phyloP scores from a whole-genome alignment of 2,888 invertebrate genomes.

The Chydorus sphaericus region DNA sequence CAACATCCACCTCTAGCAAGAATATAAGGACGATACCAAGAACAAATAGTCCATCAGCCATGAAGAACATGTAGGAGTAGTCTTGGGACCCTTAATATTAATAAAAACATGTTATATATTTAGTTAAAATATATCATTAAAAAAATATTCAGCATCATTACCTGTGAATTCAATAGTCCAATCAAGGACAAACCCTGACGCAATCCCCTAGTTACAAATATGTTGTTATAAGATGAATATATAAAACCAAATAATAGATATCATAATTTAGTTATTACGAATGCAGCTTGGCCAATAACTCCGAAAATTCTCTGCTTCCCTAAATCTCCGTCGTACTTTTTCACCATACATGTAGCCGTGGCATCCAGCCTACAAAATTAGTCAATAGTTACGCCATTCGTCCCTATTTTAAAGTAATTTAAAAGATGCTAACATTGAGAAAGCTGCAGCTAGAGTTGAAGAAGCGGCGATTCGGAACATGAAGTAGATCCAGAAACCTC shows the following conservation, averaged over 20 bases:
- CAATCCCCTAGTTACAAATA: neutral
- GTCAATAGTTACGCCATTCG: too few relatives aligned
- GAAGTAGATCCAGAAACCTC: constrained; percentile 66
- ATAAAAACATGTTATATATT: too few relatives aligned
- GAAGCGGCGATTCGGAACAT: constrained; percentile 61
- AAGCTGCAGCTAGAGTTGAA: constrained; percentile 67
- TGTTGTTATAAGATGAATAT: too few relatives aligned
- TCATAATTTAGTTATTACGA: neutral
- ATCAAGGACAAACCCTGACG: constrained; percentile 1
- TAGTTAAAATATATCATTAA: constrained; percentile 24
- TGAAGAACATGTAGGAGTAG: constrained; percentile 76
- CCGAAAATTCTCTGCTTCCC: constrained; percentile 65
- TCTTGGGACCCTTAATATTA: constrained; percentile 51
- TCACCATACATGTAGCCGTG: constrained; percentile 69
- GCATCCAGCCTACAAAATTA: constrained; percentile 67
- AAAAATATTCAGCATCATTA: constrained; percentile 5
- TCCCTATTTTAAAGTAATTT: too few relatives aligned
- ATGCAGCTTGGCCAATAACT: constrained; percentile 41
- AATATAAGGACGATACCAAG: constrained; percentile 58
- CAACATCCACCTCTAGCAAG: constrained; percentile 55
- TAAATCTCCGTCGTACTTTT: constrained; percentile 61
- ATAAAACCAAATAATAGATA: neutral
- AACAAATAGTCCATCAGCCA: constrained; percentile 55
- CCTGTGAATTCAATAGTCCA: constrained; percentile 1
- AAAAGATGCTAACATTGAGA: constrained; percentile 49